Evolutionary conservation across 2,113 vertebrate species (phyloP).

Genomic region (Phylloscopus trochilus): DNA sequence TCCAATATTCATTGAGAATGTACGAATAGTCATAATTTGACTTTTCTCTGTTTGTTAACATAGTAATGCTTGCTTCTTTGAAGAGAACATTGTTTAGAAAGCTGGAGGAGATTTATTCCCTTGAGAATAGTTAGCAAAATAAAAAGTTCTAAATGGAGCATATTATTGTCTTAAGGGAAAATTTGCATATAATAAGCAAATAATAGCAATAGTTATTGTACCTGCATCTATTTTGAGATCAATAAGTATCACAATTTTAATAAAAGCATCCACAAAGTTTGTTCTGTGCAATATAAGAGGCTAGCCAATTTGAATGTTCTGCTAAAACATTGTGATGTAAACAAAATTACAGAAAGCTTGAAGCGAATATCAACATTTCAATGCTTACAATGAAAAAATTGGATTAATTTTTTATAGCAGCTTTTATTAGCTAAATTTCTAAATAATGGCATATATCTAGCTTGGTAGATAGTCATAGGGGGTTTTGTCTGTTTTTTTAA

Average conservation of each 20-base stretch:
- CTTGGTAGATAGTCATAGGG: background rate
- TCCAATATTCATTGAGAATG: constrained; percentile 16
- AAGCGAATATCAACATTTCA: background rate
- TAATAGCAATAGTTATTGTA: background rate
- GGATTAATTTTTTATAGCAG: background rate
- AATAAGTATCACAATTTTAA: background rate
- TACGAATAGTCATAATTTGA: background rate
- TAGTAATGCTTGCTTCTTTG: background rate
- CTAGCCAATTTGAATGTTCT: background rate
- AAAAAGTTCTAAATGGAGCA: background rate
- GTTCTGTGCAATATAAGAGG: background rate
- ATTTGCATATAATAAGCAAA: background rate
- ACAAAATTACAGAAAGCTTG: background rate
- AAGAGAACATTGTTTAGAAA: background rate
- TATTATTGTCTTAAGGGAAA: background rate
- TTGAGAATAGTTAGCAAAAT: background rate
- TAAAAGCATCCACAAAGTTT: background rate
- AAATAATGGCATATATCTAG: background rate
- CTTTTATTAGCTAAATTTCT: background rate
- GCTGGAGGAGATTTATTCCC: background rate
- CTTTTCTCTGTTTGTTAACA: background rate
- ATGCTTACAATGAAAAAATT: background rate
- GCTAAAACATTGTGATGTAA: background rate
- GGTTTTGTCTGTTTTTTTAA: fast-evolving
- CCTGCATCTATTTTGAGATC: background rate